Conservation (phyloP, 2,113 vertebrate genomes). For the Percopsis transmontana region DNA sequence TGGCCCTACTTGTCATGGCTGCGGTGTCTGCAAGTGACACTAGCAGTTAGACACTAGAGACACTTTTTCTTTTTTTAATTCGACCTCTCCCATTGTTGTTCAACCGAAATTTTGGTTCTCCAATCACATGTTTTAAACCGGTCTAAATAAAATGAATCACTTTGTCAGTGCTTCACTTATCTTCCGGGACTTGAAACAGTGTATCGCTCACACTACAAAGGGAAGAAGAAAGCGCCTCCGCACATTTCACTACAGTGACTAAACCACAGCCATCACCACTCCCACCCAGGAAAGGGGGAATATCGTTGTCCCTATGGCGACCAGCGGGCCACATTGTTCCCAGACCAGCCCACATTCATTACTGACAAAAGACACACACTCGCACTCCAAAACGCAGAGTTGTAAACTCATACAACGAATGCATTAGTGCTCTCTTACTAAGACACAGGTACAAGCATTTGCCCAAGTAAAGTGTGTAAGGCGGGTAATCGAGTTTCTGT, state of each 20-base stretch:
- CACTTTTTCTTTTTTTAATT: conserved; percentile 1
- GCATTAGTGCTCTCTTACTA: conserved; percentile 28
- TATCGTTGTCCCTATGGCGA: conserved; percentile 78
- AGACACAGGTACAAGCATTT: conserved; percentile 35
- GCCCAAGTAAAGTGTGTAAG: background rate
- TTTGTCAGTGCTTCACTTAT: conserved; percentile 21
- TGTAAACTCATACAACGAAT: conserved; percentile 46
- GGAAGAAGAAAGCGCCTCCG: conserved; percentile 64
- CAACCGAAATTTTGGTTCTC: background rate
- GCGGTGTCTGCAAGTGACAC: conserved; percentile 64
- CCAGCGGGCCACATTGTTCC: conserved; percentile 83
- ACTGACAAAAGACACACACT: conserved; percentile 74
- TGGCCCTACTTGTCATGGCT: conserved; percentile 68
- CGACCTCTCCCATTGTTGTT: background rate
- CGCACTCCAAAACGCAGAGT: conserved; percentile 42
- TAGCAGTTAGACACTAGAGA: conserved; percentile 24
- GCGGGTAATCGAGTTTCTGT: conserved; percentile 35
- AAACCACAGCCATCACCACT: conserved; percentile 69
- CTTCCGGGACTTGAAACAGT: conserved; percentile 38
- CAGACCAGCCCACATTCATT: conserved; percentile 78
- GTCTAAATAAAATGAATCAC: no score
- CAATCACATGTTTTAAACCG: background rate
- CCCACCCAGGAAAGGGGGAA: conserved; percentile 70
- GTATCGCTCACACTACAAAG: conserved; percentile 60
- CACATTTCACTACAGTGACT: conserved; percentile 77